Evolutionary conservation across 1,140 invertebrate genomes (phyloP).

Genomic region (Macrotrachela quadricornifera): DNA sequence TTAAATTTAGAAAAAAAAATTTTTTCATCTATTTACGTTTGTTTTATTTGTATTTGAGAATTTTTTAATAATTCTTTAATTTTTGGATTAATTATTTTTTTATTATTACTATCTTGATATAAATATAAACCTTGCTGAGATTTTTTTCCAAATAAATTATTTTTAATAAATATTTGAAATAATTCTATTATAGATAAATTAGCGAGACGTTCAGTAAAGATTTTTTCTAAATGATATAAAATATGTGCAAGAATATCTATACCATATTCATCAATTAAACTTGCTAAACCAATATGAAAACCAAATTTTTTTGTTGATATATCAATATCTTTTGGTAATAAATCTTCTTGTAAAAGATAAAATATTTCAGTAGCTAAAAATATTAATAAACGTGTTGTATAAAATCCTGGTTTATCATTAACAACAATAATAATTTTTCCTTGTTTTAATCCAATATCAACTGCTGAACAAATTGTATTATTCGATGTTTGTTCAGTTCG

Average conservation of each 20-base stretch:
- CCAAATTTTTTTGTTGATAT: conserved; percentile 69
- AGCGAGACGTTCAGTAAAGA: conserved; percentile 22
- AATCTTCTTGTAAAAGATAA: conserved; percentile 74
- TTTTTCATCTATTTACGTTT: too few species aligned
- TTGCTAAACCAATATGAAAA: conserved; percentile 83
- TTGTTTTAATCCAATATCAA: conserved; percentile 61
- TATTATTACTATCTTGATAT: conserved; percentile 15
- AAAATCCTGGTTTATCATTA: conserved; percentile 92
- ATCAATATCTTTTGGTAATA: conserved; percentile 68
- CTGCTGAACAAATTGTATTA: conserved; percentile 50
- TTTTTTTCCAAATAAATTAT: conserved; percentile 55
- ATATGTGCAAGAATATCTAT: conserved; percentile 51
- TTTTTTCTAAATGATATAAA: conserved; percentile 51
- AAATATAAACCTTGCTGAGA: conserved; percentile 17
- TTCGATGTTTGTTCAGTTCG: conserved; percentile 79
- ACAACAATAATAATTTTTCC: conserved; percentile 90
- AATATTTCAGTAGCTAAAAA: conserved; percentile 72
- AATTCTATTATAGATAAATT: conserved; percentile 16
- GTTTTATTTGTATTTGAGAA: conserved; percentile 3
- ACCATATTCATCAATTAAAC: conserved; percentile 41
- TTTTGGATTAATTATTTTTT: conserved; percentile 10
- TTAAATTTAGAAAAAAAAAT: too few species aligned
- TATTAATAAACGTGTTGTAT: conserved; percentile 79
- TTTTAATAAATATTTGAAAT: conserved; percentile 62
- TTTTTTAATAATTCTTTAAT: conserved; percentile 5